Conservation (phyloP, 1,140 invertebrate genomes). For the Mamestra configurata region DNA sequence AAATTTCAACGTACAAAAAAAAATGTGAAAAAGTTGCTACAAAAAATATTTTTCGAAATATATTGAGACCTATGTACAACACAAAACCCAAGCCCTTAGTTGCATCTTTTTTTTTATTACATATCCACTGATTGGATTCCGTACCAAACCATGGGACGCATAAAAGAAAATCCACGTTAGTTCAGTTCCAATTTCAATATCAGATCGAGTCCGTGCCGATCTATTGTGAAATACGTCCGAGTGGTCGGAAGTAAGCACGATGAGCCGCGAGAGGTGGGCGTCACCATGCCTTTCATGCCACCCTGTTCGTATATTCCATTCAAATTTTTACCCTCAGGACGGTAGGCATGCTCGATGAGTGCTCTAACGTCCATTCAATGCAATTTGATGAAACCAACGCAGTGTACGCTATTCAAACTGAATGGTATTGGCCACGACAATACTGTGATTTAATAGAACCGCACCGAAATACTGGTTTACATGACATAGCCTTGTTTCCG, state of each 20-base stretch:
- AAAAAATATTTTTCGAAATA: not conserved
- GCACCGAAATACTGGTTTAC: slow-evolving; percentile 65
- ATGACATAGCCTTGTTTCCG: slow-evolving; percentile 57
- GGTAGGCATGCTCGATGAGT: slow-evolving; percentile 78
- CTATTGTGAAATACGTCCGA: slow-evolving; percentile 80
- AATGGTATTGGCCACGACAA: slow-evolving; percentile 82
- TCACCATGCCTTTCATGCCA: slow-evolving; percentile 75
- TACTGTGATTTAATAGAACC: slow-evolving; percentile 83
- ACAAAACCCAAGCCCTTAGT: slow-evolving; percentile 9
- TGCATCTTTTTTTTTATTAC: slow-evolving; percentile 36
- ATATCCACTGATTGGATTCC: slow-evolving; percentile 52
- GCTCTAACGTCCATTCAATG: slow-evolving; percentile 85
- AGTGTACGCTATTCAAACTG: slow-evolving; percentile 79
- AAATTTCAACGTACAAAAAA: too few species aligned
- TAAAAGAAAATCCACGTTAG: slow-evolving; percentile 67
- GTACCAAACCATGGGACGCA: slow-evolving; percentile 49
- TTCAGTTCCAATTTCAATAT: slow-evolving; percentile 84
- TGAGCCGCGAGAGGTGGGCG: slow-evolving; percentile 71
- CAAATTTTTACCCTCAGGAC: slow-evolving; percentile 86
- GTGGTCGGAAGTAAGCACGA: slow-evolving; percentile 78
- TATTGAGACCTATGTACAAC: slow-evolving; percentile 9
- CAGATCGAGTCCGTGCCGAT: slow-evolving; percentile 75
- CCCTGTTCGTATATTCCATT: slow-evolving; percentile 82
- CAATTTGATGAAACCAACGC: slow-evolving; percentile 85
- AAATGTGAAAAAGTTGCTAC: too few species aligned